Conservation (phyloP, 2,113 vertebrate genomes). For the Thunnus thynnus region DNA sequence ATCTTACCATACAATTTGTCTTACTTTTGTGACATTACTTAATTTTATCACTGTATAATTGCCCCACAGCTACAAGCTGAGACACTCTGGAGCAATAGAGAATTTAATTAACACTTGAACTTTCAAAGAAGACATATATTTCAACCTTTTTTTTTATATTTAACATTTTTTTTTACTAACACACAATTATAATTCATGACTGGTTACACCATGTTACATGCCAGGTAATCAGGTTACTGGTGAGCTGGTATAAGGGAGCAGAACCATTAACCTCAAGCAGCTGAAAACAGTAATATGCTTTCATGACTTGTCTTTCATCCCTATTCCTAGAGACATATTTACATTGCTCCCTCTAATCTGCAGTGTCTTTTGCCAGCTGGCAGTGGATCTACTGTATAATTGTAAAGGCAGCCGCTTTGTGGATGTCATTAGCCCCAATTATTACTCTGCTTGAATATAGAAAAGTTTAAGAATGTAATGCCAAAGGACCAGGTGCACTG, state of each 20-base stretch:
- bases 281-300: background rate
- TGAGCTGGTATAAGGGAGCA: background rate
- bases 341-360: constrained; percentile 22
- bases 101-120: background rate
- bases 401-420: constrained; percentile 23
- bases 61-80: background rate
- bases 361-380: constrained; percentile 27
- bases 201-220: background rate
- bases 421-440: constrained; percentile 28
- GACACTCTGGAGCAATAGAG: background rate
- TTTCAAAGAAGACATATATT: background rate
- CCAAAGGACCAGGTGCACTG: constrained; percentile 20
- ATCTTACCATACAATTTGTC: background rate
- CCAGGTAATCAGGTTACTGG: background rate
- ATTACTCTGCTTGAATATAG: constrained; percentile 20
- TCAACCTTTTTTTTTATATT: background rate
- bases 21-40: background rate
- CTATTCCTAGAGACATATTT: constrained; percentile 15
- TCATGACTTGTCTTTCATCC: background rate
- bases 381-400: constrained; percentile 22
- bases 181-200: background rate
- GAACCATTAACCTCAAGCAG: background rate
- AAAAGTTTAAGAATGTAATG: background rate
- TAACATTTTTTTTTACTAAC: background rate
- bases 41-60: constrained; percentile 8